phyloP scores from a whole-genome alignment of 2,888 invertebrate genomes.

The Dermolepida albohirtum region DNA sequence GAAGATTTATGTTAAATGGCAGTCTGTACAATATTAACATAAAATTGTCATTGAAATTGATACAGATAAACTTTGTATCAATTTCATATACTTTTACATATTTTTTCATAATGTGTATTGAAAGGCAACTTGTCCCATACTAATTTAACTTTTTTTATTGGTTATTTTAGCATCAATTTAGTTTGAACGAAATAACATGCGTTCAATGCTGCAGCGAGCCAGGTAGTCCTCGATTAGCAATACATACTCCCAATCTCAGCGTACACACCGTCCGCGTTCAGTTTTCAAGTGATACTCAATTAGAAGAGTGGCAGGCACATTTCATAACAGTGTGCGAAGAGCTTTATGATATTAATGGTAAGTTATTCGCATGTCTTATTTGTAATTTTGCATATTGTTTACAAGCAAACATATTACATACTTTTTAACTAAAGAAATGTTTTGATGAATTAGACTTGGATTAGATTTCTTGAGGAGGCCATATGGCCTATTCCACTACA shows the following conservation, averaged over 20 bases:
- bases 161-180: constrained; percentile 72
- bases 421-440: too few relatives aligned
- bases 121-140: not conserved
- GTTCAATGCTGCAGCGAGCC: constrained; percentile 85
- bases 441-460: too few relatives aligned
- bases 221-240: constrained; percentile 79
- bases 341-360: constrained; percentile 46
- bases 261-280: constrained; percentile 77
- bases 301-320: constrained; percentile 91
- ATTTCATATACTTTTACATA: too few relatives aligned
- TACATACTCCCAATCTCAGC: constrained; percentile 77
- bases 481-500: too few relatives aligned
- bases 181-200: constrained; percentile 81
- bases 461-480: too few relatives aligned
- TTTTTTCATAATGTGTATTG: too few relatives aligned
- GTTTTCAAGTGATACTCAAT: constrained; percentile 84
- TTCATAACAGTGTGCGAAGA: constrained; percentile 72
- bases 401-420: too few relatives aligned
- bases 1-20: too few relatives aligned
- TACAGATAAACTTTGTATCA: too few relatives aligned
- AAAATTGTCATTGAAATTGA: too few relatives aligned
- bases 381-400: too few relatives aligned
- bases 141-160: constrained; percentile 18
- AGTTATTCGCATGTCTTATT: not conserved
- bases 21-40: too few relatives aligned